A percentile compares a stretch with the other conserved stretches of the same genome.
These are phyloP conservation scores for Protophormia terraenovae DNA, from an alignment of 2,888 invertebrate species.

Conservation along the genomic window DNA sequence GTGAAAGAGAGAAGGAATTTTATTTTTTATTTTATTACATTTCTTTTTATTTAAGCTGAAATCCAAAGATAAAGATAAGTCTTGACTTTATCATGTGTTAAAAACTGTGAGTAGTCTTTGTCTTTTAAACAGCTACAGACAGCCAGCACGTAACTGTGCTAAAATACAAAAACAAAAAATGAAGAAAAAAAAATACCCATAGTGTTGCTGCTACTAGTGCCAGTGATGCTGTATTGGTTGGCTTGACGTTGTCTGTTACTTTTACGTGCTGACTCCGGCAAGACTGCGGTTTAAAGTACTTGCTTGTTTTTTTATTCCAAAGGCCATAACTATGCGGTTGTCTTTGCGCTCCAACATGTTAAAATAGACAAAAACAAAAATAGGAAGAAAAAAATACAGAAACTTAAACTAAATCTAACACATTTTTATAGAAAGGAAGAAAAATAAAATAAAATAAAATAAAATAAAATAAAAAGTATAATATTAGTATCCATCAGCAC, in stretches of 20 bases:
- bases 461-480: conserved; percentile 34
- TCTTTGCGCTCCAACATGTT: conserved; percentile 25
- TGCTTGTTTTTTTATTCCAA: conserved; percentile 9
- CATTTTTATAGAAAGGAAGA: conserved; percentile 19
- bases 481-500: conserved; percentile 62
- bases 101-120: conserved; percentile 55
- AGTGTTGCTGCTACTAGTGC: not conserved
- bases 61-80: conserved; percentile 63
- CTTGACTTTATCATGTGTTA: conserved; percentile 68
- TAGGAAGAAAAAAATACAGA: not conserved
- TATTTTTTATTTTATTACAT: conserved; percentile 54
- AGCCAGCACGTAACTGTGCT: conserved; percentile 64
- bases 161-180: not conserved
- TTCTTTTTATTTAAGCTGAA: conserved; percentile 63
- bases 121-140: conserved; percentile 59
- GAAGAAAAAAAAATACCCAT: not conserved
- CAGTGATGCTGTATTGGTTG: conserved; percentile 50
- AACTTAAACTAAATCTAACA: conserved; percentile 28
- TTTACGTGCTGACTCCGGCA: conserved; percentile 62
- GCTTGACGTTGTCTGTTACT: conserved; percentile 66
- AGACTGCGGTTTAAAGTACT: conserved; percentile 55
- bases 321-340: conserved; percentile 50
- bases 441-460: too few species aligned
- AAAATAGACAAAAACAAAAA: conserved; percentile 39
- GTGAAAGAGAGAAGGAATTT: not conserved